phyloP scores from a whole-genome alignment of 2,888 invertebrate genomes.

The Chouioia cunea region DNA sequence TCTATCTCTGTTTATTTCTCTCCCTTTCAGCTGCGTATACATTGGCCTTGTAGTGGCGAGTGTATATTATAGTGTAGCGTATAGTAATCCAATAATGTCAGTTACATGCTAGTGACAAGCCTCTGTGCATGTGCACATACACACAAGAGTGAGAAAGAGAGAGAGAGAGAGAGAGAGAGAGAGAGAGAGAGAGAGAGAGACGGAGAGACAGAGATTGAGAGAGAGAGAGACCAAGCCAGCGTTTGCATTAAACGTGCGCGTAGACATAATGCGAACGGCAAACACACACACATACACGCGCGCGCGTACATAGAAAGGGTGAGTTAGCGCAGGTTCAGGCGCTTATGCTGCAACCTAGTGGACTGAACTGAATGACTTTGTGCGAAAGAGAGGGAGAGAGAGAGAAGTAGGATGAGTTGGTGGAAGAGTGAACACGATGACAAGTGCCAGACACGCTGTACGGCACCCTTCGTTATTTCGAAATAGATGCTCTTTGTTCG shows the following conservation, averaged over 20 bases:
- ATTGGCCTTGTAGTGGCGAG: not conserved
- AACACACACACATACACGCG: conserved; percentile 31
- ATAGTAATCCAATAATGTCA: conserved; percentile 47
- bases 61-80: conserved; percentile 7
- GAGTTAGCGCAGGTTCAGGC: not conserved
- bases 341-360: too few relatives aligned
- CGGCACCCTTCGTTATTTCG: conserved; percentile 10
- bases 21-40: conserved; percentile 1
- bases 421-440: too few relatives aligned
- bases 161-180: too few relatives aligned
- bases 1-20: conserved; percentile 40
- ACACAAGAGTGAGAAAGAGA: not conserved
- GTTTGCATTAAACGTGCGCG: conserved; percentile 30
- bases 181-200: not conserved
- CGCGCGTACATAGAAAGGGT: conserved; percentile 10
- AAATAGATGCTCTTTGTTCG: not conserved
- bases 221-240: too few relatives aligned
- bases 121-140: conserved; percentile 2
- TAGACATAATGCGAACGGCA: conserved; percentile 45
- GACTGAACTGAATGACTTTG: too few relatives aligned
- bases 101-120: conserved; percentile 43
- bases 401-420: too few relatives aligned
- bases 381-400: too few relatives aligned
- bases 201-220: too few relatives aligned
- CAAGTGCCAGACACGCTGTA: too few relatives aligned